A percentile compares a stretch with the other conserved stretches of the same genome.
These are phyloP conservation scores for Paralichthys olivaceus DNA, from an alignment of 2,113 vertebrate species.

Conservation along the genomic window DNA sequence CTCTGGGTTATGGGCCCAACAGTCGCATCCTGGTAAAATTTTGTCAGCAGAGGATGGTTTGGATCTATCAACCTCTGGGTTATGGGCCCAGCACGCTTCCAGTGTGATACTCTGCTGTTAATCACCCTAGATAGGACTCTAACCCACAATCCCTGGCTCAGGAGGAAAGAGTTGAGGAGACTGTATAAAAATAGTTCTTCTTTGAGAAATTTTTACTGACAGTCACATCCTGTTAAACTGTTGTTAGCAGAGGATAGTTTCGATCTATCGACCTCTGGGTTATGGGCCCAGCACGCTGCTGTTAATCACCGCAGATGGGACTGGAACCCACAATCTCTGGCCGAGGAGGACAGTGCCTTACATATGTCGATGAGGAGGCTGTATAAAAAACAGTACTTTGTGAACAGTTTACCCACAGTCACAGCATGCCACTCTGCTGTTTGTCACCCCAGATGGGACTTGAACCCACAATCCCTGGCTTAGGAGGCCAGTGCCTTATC, in stretches of 20 bases:
- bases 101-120: slow-evolving; percentile 85
- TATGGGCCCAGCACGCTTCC: slow-evolving; percentile 89
- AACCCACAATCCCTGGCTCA: too few species aligned
- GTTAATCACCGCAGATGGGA: neutral
- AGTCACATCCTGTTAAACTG: too few species aligned
- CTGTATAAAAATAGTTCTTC: too few species aligned
- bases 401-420: too few species aligned
- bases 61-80: slow-evolving; percentile 88
- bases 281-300: slow-evolving; percentile 88
- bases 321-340: slow-evolving; percentile 21
- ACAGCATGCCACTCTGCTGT: too few species aligned
- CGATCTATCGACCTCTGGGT: slow-evolving; percentile 88
- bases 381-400: too few species aligned
- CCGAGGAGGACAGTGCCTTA: slow-evolving; percentile 83
- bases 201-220: too few species aligned
- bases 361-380: too few species aligned
- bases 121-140: neutral
- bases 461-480: slow-evolving; percentile 25
- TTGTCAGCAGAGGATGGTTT: slow-evolving; percentile 89
- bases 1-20: slow-evolving; percentile 78
- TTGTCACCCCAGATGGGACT: slow-evolving; percentile 6
- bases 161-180: too few species aligned
- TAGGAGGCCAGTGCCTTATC: slow-evolving; percentile 85
- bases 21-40: too few species aligned
- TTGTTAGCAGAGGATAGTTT: slow-evolving; percentile 85